These are phyloP conservation scores for Atta colombica DNA, from an alignment of 1,140 invertebrate species.

Conservation along the genomic window DNA sequence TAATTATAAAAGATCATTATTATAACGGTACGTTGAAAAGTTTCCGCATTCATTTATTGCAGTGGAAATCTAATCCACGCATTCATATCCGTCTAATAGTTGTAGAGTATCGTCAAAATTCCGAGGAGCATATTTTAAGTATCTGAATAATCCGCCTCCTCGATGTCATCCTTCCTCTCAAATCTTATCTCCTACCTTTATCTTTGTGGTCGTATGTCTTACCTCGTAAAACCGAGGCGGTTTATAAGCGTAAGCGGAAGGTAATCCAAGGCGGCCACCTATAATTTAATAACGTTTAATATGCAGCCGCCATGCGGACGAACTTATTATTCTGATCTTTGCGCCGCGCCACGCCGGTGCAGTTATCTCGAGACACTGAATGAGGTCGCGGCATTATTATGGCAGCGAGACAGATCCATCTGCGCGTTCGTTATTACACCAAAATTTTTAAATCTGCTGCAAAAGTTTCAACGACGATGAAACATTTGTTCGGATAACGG, in stretches of 20 bases:
- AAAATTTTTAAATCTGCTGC: constrained; percentile 38
- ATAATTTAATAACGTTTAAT: constrained; percentile 79
- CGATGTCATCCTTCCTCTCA: constrained; percentile 48
- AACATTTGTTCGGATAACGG: constrained; percentile 41
- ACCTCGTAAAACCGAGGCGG: constrained; percentile 69
- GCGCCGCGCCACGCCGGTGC: constrained; percentile 35
- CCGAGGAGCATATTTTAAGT: constrained; percentile 48
- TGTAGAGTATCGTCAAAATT: background rate
- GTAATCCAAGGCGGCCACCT: constrained; percentile 67
- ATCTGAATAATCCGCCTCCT: constrained; percentile 56
- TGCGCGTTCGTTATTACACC: constrained; percentile 8
- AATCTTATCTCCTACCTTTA: constrained; percentile 42
- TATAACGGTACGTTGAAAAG: background rate
- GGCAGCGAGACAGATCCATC: constrained; percentile 15
- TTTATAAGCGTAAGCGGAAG: constrained; percentile 68
- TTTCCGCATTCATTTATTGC: constrained; percentile 36
- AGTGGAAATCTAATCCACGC: constrained; percentile 31
- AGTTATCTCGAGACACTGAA: background rate
- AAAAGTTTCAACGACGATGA: constrained; percentile 28
- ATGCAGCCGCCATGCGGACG: constrained; percentile 62
- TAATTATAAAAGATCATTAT: constrained; percentile 36
- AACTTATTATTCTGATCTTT: constrained; percentile 72
- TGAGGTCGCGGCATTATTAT: constrained; percentile 41
- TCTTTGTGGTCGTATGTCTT: constrained; percentile 61
- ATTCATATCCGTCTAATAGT: constrained; percentile 40